Evolutionary conservation across 1,140 invertebrate species (phyloP), one percentile per base, ranked within the genome.

Genomic region (Dendroctonus valens): DNA sequence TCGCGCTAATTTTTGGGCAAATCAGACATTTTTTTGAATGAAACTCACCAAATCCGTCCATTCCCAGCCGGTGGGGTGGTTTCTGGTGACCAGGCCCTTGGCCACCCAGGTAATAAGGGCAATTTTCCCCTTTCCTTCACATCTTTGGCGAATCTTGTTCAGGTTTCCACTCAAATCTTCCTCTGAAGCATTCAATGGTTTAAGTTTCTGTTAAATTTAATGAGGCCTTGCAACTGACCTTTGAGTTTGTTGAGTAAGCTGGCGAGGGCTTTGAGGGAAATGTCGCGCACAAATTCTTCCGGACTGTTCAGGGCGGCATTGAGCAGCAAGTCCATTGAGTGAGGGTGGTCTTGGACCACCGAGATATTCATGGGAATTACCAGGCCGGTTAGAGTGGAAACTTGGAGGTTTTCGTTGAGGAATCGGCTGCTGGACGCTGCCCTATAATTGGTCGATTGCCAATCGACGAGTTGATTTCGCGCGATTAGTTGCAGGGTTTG

Each of bases 41-140:
- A 5, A 7, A 39, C 6, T 40, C 77, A 85, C 82, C 74, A 80
- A 82, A 72, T 81, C 73, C n/a, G 81, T 72, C 80, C 81, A 85
- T 70, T 76, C 75, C 46, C 77, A 63, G 57, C 79, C 79, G 37
- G 75, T 63, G 49, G 79, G 73, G 73, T 83, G 82, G 12, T 83
- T 82, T 72, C 82, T 78, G 68, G 85, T 76, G 8, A 85, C 74
- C 51, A 88, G 75, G 12, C 82, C 81, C 76, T 87, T 88, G 0
- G 83, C 80, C 38, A 86, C 72, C 85, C 85, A 87, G 14, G 78
- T 79, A 71, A 80, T 81, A 37, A 83, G 70, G 26, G 70, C 14
- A 40, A 67, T 52, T 58, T 48, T 63, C 12, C 7, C 39, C 7
- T 59, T 8, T 7, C 7, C 65, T 5, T 60, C 41, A 6, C 42